Evolutionary conservation across 2,113 vertebrate species (phyloP).

Genomic region (Plecotus auritus): DNA sequence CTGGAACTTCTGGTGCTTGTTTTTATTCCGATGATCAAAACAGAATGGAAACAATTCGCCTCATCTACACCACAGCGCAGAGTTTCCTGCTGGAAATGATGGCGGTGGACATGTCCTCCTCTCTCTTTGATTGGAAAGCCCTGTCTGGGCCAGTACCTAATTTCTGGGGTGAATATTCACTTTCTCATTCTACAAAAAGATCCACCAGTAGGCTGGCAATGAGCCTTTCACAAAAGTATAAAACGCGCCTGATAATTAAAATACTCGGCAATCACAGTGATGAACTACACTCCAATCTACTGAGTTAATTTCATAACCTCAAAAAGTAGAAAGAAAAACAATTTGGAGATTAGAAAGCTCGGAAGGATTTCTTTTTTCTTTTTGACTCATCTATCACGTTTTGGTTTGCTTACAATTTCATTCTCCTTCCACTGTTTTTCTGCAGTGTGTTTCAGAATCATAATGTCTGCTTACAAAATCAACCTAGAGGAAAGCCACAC

Average conservation of each 20-base stretch:
- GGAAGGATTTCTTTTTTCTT: constrained; percentile 38
- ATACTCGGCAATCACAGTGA: constrained; percentile 52
- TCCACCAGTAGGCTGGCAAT: background rate
- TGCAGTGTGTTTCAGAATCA: background rate
- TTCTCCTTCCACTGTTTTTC: constrained; percentile 30
- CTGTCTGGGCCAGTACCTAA: background rate
- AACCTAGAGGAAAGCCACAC: constrained; percentile 38
- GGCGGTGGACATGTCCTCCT: accelerated
- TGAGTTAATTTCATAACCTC: constrained; percentile 64
- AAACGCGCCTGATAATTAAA: constrained; percentile 56
- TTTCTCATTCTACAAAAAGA: constrained; percentile 44
- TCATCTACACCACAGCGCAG: accelerated
- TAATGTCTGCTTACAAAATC: constrained; percentile 54
- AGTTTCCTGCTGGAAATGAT: accelerated
- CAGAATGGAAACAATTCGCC: accelerated
- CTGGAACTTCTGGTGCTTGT: background rate
- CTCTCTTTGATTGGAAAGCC: background rate
- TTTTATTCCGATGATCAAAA: background rate
- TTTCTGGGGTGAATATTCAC: background rate
- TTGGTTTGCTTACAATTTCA: constrained; percentile 49
- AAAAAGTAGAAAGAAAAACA: constrained; percentile 60
- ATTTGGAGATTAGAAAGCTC: constrained; percentile 62
- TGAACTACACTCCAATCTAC: constrained; percentile 50
- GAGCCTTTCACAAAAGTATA: constrained; percentile 43
- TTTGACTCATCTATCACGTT: background rate